Evolutionary conservation across 2,113 vertebrate species (phyloP), one percentile per base, ranked within the genome.

Genomic region (Rhea pennata): DNA sequence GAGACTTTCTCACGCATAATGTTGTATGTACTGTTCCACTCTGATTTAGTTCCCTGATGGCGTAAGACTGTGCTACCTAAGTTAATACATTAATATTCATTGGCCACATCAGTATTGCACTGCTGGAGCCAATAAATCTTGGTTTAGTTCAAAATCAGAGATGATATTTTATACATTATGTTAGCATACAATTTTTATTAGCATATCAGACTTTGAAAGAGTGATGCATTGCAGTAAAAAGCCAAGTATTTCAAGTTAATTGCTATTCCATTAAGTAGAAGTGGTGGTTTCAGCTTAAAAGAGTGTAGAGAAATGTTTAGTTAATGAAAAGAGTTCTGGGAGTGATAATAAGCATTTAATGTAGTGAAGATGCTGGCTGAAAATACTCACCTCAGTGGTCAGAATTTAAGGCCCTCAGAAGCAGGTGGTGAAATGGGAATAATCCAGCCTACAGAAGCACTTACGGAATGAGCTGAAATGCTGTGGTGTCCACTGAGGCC

Each of bases 231-330:
- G 61, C 88, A 93, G 89, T 65, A 87, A 95, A 96, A 95, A 96
- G 89, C 78, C 88, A 95, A 94, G 74, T 88, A 92, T 97, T 96
- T 94, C 94, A 93, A 93, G 85, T 91, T 97, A 96, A 96, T 97
- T 95, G 92, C 73, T 88, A 66, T 94, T 96, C 95, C 89, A 89
- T 97, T 94, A 95, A 95, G 93, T 87, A 95, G 90, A 97, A 94
- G 56, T 77, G 67, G 70, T 90, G 92, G 90, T 94, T 95, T 95
- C 78, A 40, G 53, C 77, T 91, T 89, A 83, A 97, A 94, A 92
- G 87, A 81, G 69, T 48, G 79, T 54, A 64, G 87, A 80, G 91
- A 73, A 93, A 92, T 96, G 61, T 96, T 96, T 96, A 84, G 71
- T 74, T 95, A 95, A 94, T 96, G 96, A 97, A 96, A 93, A 92